Base-by-base conservation (phyloP, 1,140 invertebrate genomes). In the Lepidurus couesii region DNA sequence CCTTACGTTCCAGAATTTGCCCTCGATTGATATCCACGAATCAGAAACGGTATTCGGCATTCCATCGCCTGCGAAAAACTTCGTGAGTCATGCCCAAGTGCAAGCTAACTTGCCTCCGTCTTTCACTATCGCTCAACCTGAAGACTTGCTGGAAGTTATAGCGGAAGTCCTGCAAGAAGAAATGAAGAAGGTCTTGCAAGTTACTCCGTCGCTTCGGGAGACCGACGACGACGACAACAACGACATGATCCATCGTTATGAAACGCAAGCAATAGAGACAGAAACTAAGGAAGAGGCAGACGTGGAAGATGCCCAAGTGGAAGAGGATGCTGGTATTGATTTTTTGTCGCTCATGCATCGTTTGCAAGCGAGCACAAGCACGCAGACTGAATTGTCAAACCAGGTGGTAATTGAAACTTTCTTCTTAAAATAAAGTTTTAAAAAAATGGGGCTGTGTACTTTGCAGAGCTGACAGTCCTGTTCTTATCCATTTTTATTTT, bases 271-370 rank as follows among this genome's bases (percentile, higher is more conserved):
- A 7, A 7, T n/a, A 65, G 53, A 65, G 6, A 65, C 13, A 13
- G 13, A n/a, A 65, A 65, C 53, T n/a, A 65, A 21, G 21, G 53
- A 65, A 7, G 3, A 65, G 21, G 53, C 53, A 21, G 53, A 65
- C 6, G 53, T 6, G 21, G 53, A 65, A 65, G 53, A 34, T 34
- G 34, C 34, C 34, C 34, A 34, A 34, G 3, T 34, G 34, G 34
- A 65, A 16, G 45, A 47, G 10, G 53, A 65, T n/a, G 53, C 53
- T 65, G 53, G 53, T 65, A 65, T 65, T 65, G 53, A 65, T 65
- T 65, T 65, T 7, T 65, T 65, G 53, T 21, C 53, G 6, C 53
- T 65, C 16, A 65, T 65, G 53, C 53, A 21, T 21, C 53, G 53
- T 16, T 65, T 65, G 53, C 53, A 65, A 21, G 13, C 53, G 21